Evolutionary conservation across 2,797 vertebrate genomes (phyloP).

Genomic region (Muraenolepis orangiensis): DNA sequence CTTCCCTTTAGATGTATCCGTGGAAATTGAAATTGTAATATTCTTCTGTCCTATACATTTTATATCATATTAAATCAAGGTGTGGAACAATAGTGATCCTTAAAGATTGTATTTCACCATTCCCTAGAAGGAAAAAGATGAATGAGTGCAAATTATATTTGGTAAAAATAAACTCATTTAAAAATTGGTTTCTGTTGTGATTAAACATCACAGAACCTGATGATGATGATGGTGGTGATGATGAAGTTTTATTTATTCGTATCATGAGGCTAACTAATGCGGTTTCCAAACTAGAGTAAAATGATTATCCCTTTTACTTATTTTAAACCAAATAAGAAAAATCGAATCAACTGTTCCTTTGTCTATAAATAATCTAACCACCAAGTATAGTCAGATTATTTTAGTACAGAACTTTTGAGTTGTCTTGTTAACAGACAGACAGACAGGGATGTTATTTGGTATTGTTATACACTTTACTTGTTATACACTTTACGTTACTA

Average conservation of each 20-base stretch:
- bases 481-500: too few relatives aligned
- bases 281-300: constrained; percentile 29
- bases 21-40: constrained; percentile 17
- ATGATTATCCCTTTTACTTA: too few relatives aligned
- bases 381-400: too few relatives aligned
- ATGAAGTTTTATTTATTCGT: constrained; percentile 53
- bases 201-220: constrained; percentile 35
- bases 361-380: too few relatives aligned
- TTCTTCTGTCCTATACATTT: constrained; percentile 34
- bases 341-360: not conserved
- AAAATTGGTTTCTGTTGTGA: not conserved
- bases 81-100: constrained; percentile 12
- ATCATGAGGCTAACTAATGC: constrained; percentile 61
- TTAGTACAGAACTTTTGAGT: too few relatives aligned
- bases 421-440: too few relatives aligned
- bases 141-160: constrained; percentile 49
- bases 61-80: not conserved
- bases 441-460: too few relatives aligned
- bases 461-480: not conserved
- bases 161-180: too few relatives aligned
- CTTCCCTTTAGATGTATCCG: constrained; percentile 3
- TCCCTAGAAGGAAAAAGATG: not conserved
- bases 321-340: too few relatives aligned
- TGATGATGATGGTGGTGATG: constrained; percentile 66
- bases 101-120: constrained; percentile 24